Evolutionary conservation across 2,888 invertebrate species (phyloP).

Genomic region (Aphidius colemani): DNA sequence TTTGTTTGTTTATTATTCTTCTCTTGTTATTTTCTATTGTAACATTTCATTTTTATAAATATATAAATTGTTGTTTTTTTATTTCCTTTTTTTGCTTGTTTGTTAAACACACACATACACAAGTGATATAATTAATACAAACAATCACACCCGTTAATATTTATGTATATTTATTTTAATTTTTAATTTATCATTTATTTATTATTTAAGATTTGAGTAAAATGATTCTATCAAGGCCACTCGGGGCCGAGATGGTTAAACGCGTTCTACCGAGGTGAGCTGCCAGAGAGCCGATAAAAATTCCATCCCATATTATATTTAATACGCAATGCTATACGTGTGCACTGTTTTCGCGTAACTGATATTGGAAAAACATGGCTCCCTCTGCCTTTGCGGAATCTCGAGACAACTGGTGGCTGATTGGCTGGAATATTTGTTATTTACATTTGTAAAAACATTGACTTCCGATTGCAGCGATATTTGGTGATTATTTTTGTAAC

Average conservation of each 20-base stretch:
- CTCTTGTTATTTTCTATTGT: too few species aligned
- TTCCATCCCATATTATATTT: constrained; percentile 24
- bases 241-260: constrained; percentile 29
- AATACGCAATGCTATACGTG: constrained; percentile 34
- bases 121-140: constrained; percentile 13
- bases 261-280: constrained; percentile 31
- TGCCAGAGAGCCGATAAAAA: constrained; percentile 34
- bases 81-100: background rate
- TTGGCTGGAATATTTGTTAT: constrained; percentile 10
- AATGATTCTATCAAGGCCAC: constrained; percentile 24
- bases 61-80: too few species aligned
- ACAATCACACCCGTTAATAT: constrained; percentile 5
- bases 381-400: constrained; percentile 56
- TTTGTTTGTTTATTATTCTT: too few species aligned
- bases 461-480: background rate
- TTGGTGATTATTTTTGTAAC: background rate
- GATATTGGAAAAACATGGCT: constrained; percentile 66
- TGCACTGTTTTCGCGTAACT: constrained; percentile 61
- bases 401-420: constrained; percentile 11
- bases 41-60: too few species aligned
- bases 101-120: background rate
- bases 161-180: constrained; percentile 12
- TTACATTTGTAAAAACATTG: constrained; percentile 21
- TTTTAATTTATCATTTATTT: background rate
- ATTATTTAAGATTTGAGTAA: background rate